Evolutionary conservation across 2,113 vertebrate species (phyloP).

Genomic region (Ictidomys tridecemlineatus): DNA sequence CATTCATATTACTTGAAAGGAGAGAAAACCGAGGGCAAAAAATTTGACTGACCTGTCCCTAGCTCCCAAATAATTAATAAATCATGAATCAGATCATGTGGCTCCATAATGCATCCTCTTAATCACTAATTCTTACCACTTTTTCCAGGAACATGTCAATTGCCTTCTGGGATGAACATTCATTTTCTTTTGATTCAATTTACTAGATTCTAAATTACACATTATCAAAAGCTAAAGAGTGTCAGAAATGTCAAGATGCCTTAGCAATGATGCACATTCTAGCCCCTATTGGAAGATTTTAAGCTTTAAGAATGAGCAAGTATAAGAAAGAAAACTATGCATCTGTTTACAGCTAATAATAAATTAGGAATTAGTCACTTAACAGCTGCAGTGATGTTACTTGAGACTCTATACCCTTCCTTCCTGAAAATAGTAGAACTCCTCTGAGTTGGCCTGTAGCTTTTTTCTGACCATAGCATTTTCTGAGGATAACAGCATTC

Average conservation of each 20-base stretch:
- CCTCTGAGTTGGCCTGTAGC: neutral
- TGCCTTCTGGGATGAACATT: neutral
- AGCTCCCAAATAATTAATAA: neutral
- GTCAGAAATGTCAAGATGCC: conserved; percentile 1
- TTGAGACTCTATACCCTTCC: neutral
- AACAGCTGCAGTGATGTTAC: neutral
- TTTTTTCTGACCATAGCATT: neutral
- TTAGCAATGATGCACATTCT: neutral
- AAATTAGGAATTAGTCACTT: neutral
- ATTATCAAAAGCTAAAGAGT: conserved; percentile 9
- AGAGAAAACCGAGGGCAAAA: neutral
- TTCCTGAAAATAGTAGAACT: neutral
- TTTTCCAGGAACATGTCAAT: neutral
- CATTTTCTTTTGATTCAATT: neutral
- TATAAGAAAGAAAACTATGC: neutral
- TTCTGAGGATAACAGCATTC: neutral
- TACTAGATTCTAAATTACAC: neutral
- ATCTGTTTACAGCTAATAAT: conserved; percentile 12
- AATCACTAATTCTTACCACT: neutral
- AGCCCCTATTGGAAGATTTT: neutral
- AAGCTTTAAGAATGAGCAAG: conserved; percentile 3
- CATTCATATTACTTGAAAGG: neutral
- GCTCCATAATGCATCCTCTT: neutral
- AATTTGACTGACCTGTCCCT: neutral
- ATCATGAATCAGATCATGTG: neutral